Base-by-base conservation (phyloP, 2,888 invertebrate species). In the Lamproptera curius region DNA sequence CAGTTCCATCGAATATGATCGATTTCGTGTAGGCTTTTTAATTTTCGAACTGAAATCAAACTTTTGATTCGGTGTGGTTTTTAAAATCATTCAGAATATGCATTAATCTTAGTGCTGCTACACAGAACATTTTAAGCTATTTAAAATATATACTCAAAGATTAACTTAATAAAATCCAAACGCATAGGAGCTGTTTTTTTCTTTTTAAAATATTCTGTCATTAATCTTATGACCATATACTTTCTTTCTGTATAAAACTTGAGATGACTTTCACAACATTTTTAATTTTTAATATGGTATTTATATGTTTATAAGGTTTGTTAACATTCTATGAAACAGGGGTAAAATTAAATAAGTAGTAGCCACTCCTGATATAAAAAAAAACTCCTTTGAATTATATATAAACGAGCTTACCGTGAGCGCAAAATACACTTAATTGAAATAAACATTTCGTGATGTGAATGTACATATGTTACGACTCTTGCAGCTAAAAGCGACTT, bases 391-490 rank as follows among this genome's bases (percentile, higher is more conserved):
- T 49, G 35, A 49, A 49, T 43, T 39, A 49, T 48, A 43, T 38
- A 35, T 43, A 28, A 49, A 39, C 23, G 42, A 35, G 36, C 17
- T 41, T 36, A 35, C 35, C 4, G 15, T 33, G 37, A 16, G 26
- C 33, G 14, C 16, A 34, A 43, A 26, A 40, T 33, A 26, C 33
- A 43, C 42, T 43, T 49, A 43, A 43, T 39, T 43, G 34, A 43
- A 49, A 26, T 49, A 35, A 49, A 49, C 26, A 34, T 49, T 49
- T 43, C 28, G 43, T 28, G 6, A 42, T 37, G 2, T 49, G 43
- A 17, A 49, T 37, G 38, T 43, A n/a, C n/a, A n/a, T n/a, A 31
- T 49, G 48, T 43, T 49, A 42, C 39, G 14, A 46, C 37, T 46
- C 48, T 39, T 40, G 23, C n/a, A 39, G 16, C 13, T 43, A 35